Conservation (phyloP, 2,797 vertebrate genomes). For the Enteromius mattozi region DNA sequence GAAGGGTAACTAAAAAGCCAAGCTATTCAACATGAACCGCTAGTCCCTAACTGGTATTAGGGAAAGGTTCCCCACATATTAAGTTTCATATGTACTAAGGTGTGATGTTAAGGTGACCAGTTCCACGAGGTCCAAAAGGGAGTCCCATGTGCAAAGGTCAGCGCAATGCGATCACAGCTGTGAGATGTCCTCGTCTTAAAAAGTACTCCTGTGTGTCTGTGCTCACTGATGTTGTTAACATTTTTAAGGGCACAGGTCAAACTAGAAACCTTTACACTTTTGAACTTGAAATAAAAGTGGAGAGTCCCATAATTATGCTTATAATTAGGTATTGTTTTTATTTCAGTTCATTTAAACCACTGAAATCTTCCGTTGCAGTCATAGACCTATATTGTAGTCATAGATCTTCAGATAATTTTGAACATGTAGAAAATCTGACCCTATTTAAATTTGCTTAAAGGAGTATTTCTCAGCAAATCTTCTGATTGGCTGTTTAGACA, state of each 20-base stretch:
- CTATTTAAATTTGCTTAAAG: not conserved
- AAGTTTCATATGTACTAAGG: slow-evolving; percentile 49
- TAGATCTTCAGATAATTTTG: not conserved
- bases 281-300: not conserved
- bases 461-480: slow-evolving; percentile 14
- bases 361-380: not conserved
- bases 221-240: slow-evolving; percentile 24
- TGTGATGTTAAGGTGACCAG: slow-evolving; percentile 38
- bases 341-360: not conserved
- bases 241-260: slow-evolving; percentile 33
- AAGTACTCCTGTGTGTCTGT: slow-evolving; percentile 24
- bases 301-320: not conserved
- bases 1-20: not conserved
- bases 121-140: slow-evolving; percentile 32
- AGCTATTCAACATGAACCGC: not conserved
- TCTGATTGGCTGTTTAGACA: slow-evolving; percentile 50
- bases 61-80: slow-evolving; percentile 30
- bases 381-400: not conserved
- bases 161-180: slow-evolving; percentile 31
- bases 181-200: slow-evolving; percentile 52
- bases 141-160: slow-evolving; percentile 48
- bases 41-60: not conserved
- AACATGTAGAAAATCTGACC: not conserved
- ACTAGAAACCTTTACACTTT: not conserved
- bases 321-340: not conserved